Evolutionary conservation across 1,140 invertebrate species (phyloP).

Genomic region (Homarus americanus): DNA sequence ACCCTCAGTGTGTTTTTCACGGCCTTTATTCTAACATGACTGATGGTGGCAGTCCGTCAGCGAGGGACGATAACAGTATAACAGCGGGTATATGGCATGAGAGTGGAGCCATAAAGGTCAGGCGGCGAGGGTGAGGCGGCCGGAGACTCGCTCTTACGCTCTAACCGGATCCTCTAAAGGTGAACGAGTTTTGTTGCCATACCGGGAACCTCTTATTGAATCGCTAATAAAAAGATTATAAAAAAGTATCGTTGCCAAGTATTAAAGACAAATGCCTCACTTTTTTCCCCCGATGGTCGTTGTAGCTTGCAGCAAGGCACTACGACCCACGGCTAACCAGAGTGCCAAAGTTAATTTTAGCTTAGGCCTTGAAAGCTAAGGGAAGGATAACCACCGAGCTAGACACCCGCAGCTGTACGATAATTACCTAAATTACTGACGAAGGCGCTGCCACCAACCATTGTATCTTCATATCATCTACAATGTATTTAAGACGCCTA

Average conservation of each 20-base stretch:
- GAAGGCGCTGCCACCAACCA: too few species aligned
- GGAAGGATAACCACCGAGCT: not conserved
- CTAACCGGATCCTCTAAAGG: conserved; percentile 29
- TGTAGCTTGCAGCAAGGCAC: not conserved
- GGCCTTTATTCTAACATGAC: too few species aligned
- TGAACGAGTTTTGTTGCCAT: conserved; percentile 30
- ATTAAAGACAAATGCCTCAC: not conserved
- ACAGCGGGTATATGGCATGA: conserved; percentile 5
- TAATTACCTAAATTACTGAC: not conserved
- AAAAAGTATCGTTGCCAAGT: conserved; percentile 5
- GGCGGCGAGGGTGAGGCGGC: not conserved
- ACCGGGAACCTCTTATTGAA: conserved; percentile 25
- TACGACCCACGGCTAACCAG: not conserved
- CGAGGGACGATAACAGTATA: not conserved
- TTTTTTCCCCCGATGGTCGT: not conserved
- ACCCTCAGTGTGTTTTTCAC: too few species aligned
- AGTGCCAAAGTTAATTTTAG: not conserved
- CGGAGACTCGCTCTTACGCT: conserved; percentile 26
- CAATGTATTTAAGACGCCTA: too few species aligned
- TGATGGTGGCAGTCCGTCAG: not conserved
- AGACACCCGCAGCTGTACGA: not conserved
- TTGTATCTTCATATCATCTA: too few species aligned
- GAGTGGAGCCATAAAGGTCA: conserved; percentile 7
- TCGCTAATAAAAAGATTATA: not conserved
- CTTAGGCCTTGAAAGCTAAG: not conserved